These are phyloP conservation scores for Heliconius melpomene DNA, from an alignment of 1,140 invertebrate genomes.

Conservation along the genomic window DNA sequence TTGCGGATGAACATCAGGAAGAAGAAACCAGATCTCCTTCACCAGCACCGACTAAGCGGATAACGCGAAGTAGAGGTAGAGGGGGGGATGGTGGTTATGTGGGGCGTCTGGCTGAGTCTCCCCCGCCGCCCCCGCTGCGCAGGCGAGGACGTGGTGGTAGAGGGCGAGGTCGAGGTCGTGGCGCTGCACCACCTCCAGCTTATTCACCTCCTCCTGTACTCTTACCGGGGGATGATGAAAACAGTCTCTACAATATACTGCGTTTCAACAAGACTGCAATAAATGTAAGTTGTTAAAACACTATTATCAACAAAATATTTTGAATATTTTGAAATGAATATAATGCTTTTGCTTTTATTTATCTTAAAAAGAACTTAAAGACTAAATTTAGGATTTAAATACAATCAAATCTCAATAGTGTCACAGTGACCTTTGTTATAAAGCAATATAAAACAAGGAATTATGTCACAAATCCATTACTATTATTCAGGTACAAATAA, in stretches of 20 bases:
- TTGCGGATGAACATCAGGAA: constrained; percentile 60
- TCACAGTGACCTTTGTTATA: no score
- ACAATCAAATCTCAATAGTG: no score
- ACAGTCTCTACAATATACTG: constrained; percentile 91
- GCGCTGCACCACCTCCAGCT: constrained; percentile 61
- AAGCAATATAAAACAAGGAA: no score
- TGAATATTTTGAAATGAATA: no score
- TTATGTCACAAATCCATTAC: no score
- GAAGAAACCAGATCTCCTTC: constrained; percentile 68
- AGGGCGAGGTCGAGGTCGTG: constrained; percentile 62
- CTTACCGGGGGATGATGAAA: constrained; percentile 85
- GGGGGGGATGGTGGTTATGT: constrained; percentile 68
- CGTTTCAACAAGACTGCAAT: constrained; percentile 89
- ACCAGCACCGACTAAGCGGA: constrained; percentile 71
- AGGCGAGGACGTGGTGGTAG: constrained; percentile 62
- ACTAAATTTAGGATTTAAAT: no score
- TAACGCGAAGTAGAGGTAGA: constrained; percentile 74
- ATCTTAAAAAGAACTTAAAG: no score
- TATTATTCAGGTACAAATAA: no score
- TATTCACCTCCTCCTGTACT: constrained; percentile 66
- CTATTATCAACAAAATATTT: not conserved
- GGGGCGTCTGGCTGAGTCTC: constrained; percentile 66
- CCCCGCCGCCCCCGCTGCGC: constrained; percentile 62
- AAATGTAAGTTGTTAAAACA: constrained; percentile 82
- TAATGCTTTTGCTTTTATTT: no score